These are phyloP conservation scores for Natator depressus DNA, from an alignment of 2,113 vertebrate species.

Conservation along the genomic window DNA sequence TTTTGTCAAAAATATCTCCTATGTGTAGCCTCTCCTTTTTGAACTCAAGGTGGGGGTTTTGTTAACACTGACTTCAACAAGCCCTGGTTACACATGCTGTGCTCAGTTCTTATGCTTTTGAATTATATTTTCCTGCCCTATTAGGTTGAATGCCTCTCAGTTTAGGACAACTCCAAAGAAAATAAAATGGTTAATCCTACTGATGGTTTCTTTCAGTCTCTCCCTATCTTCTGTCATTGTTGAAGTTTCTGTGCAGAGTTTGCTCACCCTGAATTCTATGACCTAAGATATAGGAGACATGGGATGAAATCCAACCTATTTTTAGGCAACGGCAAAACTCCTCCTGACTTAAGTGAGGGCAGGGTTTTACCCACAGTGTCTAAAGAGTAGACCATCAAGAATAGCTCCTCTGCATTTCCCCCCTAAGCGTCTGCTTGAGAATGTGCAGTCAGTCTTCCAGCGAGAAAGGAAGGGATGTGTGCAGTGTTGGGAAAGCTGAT, in stretches of 20 bases:
- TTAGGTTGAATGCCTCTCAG: not conserved
- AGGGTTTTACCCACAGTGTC: not conserved
- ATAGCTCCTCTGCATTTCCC: not conserved
- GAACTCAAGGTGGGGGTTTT: not conserved
- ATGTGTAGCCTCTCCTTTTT: fast-evolving
- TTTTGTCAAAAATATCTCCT: not conserved
- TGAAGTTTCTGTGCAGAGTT: not conserved
- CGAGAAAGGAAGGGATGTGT: not conserved
- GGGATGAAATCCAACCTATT: not conserved
- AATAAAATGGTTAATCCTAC: not conserved
- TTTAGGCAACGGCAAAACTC: not conserved
- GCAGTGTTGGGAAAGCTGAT: not conserved
- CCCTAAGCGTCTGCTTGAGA: not conserved
- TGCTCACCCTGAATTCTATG: not conserved
- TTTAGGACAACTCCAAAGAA: not conserved
- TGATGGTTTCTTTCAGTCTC: not conserved
- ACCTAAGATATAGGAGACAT: not conserved
- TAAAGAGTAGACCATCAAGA: not conserved
- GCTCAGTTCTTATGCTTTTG: not conserved
- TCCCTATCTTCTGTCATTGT: not conserved
- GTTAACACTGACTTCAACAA: not conserved
- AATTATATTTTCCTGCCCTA: not conserved
- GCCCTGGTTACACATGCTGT: not conserved
- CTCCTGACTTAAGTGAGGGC: not conserved
- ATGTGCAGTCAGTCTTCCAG: not conserved